These are phyloP conservation scores for Stictonetta naevosa DNA, from an alignment of 2,113 vertebrate species.

Conservation along the genomic window DNA sequence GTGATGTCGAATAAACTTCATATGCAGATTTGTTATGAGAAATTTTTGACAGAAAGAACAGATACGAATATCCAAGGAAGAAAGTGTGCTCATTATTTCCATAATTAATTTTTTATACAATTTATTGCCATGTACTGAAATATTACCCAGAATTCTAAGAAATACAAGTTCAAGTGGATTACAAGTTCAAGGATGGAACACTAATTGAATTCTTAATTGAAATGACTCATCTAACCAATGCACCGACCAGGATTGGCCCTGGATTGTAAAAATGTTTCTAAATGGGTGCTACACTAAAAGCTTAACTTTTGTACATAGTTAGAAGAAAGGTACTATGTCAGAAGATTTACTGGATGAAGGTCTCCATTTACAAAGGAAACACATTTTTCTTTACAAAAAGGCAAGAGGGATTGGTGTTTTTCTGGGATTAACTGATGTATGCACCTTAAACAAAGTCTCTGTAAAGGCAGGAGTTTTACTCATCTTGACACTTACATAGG, in stretches of 20 bases:
- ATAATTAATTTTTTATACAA: conserved; percentile 23
- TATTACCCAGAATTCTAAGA: conserved; percentile 49
- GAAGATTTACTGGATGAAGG: neutral
- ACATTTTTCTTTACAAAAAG: neutral
- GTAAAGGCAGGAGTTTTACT: neutral
- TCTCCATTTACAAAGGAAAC: neutral
- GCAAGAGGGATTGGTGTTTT: neutral
- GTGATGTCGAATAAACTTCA: neutral
- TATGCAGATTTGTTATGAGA: neutral
- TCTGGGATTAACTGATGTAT: neutral
- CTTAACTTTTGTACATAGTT: neutral
- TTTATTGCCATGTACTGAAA: conserved; percentile 21
- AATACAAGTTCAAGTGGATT: conserved; percentile 17
- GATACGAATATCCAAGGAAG: neutral
- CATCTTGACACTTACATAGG: neutral
- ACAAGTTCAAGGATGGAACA: conserved; percentile 24
- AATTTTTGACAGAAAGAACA: neutral
- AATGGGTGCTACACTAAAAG: neutral
- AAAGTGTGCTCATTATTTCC: neutral
- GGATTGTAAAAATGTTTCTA: neutral
- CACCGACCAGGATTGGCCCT: neutral
- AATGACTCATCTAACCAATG: conserved; percentile 10
- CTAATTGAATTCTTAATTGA: conserved; percentile 54
- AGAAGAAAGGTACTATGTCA: neutral
- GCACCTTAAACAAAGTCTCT: neutral